Conservation (phyloP, 2,113 vertebrate genomes). For the Dipodomys stephensi region DNA sequence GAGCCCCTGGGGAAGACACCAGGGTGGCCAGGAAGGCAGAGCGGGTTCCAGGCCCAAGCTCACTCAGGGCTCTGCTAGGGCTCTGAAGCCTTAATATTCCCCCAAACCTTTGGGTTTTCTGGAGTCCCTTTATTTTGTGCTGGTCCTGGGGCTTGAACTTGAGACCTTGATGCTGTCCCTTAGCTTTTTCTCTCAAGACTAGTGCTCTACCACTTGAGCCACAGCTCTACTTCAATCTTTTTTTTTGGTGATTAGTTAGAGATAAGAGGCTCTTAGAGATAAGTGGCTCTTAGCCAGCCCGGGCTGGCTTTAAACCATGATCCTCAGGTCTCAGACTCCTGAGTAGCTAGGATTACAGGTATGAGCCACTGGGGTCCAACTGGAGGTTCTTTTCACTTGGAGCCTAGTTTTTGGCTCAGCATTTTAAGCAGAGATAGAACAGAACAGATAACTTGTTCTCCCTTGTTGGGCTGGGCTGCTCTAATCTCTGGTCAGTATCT, state of each 20-base stretch:
- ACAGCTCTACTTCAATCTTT: too few species aligned
- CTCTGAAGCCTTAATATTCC: not conserved
- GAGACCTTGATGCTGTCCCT: too few species aligned
- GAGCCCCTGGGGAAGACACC: not conserved
- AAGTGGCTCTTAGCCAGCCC: too few species aligned
- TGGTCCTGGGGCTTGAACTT: too few species aligned
- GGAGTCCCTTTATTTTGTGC: not conserved
- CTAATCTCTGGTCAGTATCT: not conserved
- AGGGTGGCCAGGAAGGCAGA: not conserved
- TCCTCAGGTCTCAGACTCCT: not conserved
- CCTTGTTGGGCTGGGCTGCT: not conserved
- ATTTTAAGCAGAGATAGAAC: not conserved
- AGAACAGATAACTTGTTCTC: not conserved
- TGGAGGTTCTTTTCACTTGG: too few species aligned
- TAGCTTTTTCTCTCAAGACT: too few species aligned
- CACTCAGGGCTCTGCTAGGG: not conserved
- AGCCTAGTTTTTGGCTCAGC: not conserved
- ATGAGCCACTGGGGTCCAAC: too few species aligned
- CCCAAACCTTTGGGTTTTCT: not conserved
- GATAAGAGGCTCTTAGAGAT: too few species aligned
- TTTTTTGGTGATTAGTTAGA: too few species aligned
- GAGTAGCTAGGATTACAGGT: not conserved
- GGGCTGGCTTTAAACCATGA: too few species aligned
- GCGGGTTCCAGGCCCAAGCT: accelerated
- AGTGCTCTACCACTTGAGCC: too few species aligned